Evolutionary conservation across 2,888 invertebrate species (phyloP).

Genomic region (Caenorhabditis uteleia): DNA sequence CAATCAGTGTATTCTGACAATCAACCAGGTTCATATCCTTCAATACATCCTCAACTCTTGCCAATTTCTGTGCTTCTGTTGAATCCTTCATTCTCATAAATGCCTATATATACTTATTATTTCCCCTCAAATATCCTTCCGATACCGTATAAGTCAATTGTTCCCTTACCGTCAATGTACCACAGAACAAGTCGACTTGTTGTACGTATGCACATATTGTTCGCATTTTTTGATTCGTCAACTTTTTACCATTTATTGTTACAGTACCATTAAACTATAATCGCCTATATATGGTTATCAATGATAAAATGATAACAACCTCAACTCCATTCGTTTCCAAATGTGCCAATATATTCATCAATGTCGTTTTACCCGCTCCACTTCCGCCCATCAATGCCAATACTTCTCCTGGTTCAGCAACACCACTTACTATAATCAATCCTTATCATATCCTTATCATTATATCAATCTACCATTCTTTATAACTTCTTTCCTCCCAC

Average conservation of each 20-base stretch:
- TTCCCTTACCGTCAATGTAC: constrained; percentile 83
- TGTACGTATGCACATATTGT: constrained; percentile 85
- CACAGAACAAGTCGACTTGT: constrained; percentile 87
- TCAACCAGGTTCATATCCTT: constrained; percentile 59
- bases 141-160: constrained; percentile 84
- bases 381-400: constrained; percentile 72
- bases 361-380: constrained; percentile 87
- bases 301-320: constrained; percentile 3
- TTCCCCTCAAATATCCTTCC: background rate
- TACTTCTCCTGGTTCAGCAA: constrained; percentile 55
- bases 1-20: constrained; percentile 55
- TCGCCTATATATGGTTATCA: background rate
- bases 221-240: constrained; percentile 71
- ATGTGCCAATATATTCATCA: constrained; percentile 84
- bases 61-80: constrained; percentile 23
- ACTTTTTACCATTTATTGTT: constrained; percentile 51
- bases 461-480: constrained; percentile 16
- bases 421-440: constrained; percentile 50
- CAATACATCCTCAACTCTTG: constrained; percentile 45
- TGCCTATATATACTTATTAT: constrained; percentile 25
- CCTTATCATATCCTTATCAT: background rate
- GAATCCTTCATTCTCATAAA: constrained; percentile 47
- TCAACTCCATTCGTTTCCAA: constrained; percentile 71
- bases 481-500: constrained; percentile 33
- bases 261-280: constrained; percentile 48